Base-by-base conservation (phyloP, 2,888 invertebrate species). In the Phania funesta region DNA sequence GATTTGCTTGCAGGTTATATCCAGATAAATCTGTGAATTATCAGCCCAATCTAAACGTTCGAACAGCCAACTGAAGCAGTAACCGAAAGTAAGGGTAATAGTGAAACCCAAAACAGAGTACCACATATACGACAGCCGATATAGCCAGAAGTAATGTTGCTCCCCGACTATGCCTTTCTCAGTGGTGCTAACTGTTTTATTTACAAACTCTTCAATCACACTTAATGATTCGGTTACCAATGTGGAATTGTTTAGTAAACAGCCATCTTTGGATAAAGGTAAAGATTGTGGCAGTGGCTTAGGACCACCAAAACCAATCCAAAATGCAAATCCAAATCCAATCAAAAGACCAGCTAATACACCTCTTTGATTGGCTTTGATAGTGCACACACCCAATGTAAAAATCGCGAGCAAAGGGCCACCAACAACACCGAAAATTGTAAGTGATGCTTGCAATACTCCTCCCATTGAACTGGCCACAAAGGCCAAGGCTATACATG, bases 391-490 rank as follows among this genome's bases (percentile, higher is more conserved):
- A 74, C 97, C 97, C 8, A 97, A 91, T 0, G 96, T 95, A 87
- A 97, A 98, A 0, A 97, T 91, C 0, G 95, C 97, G 13, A 97
- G 91, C 29, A 97, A 90, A 0, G 97, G 97, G 0, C 97, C 97
- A 1, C 97, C 97, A 0, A 96, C 94, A 0, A 96, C 95, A 0
- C 97, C 97, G 87, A 97, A 97, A 84, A 97, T 95, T 0, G 96
- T 96, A 8, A 97, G 90, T 0, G 96, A 94, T 0, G 96, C 95
- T 90, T 97, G 96, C 13, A 98, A 92, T 3, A 98, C 93, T 0
- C 96, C 96, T 0, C 97, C 97, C 73, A 98, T 90, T 77, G 94
- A 93, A 82, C 97, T 95, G 0, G 97, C 97, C 0, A 96, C 87
- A 89, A 96, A 97, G 0, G 98, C 97, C 52, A 98, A 88, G 0